A percentile compares a stretch with the other conserved stretches of the same genome.
Evolutionary conservation across 1,140 invertebrate species (phyloP).

Genomic region (Atta colombica): DNA sequence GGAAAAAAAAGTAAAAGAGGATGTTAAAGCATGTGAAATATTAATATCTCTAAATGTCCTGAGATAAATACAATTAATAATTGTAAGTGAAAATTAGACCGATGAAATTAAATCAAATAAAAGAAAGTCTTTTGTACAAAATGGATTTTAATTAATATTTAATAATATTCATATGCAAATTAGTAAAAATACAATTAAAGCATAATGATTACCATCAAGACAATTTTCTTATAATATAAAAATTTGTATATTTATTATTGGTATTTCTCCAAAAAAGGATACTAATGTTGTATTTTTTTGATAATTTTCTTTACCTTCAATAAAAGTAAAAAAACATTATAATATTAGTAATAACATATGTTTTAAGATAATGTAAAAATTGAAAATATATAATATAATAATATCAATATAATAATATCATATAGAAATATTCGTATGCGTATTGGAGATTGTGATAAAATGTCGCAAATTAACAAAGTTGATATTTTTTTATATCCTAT

Average conservation of each 20-base stretch:
- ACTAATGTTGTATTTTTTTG: neutral
- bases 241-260: neutral
- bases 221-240: neutral
- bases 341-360: neutral
- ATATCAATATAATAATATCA: no score
- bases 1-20: neutral
- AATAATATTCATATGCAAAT: no score
- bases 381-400: no score
- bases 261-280: no score
- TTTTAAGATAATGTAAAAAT: neutral
- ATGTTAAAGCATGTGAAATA: neutral
- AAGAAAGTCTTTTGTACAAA: no score
- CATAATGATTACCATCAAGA: neutral
- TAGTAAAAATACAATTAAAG: no score
- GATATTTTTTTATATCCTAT: neutral
- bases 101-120: no score
- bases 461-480: neutral
- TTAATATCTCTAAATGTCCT: neutral
- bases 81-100: no score
- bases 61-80: neutral
- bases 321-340: neutral
- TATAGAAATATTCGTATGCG: neutral
- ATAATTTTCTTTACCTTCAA: neutral
- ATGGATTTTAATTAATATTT: no score
- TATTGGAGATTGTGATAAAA: neutral